Base-by-base conservation (phyloP, 2,797 vertebrate species). In the Phataginus tetradactyla region DNA sequence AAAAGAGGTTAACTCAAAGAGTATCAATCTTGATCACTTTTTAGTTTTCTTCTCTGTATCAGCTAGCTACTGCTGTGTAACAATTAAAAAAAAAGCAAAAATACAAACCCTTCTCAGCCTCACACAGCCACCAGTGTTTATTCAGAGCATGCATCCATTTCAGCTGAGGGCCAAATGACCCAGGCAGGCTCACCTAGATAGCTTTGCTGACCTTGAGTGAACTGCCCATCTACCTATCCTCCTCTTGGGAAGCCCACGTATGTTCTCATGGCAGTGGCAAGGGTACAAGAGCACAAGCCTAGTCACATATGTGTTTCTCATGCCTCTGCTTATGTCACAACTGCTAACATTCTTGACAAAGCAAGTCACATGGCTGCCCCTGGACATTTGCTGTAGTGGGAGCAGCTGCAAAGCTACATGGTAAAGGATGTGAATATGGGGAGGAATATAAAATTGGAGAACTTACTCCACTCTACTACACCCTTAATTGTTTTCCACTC, bases 301-400 rank as follows among this genome's bases (percentile, higher is more conserved):
- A 29, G 11, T 51, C 34, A 25, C 27, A 81, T 20, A 12, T 1
- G 3, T 25, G 12, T 21, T 74, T 85, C 83, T 69, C 66, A 34
- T 5, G n/a, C 7, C 6, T 90, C 61, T 90, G 45, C 4, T 23
- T 92, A 27, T n/a, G 27, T 89, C 53, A 32, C 21, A 23, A 69
- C 80, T 63, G 32, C 14, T 85, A 29, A 57, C 51, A 42, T 15
- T 57, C 53, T 91, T 95, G 34, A 79, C 23, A 87, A 78, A 84
- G 25, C 53, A 55, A 51, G 32, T 63, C 37, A 42, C 1, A 6
- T 39, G 12, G 5, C 64, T 87, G 21, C 1, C 13, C 59, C 21
- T 72, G 63, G 5, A 51, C 17, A 15, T 29, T 17, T 5, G 9
- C 10, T 83, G 1, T 12, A 49, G 32, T 45, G 18, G 37, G 10